Percentiles rank a stretch among this genome's conserved stretches.
Evolutionary conservation across 2,797 vertebrate species (phyloP).

Genomic region (Karalla daura): DNA sequence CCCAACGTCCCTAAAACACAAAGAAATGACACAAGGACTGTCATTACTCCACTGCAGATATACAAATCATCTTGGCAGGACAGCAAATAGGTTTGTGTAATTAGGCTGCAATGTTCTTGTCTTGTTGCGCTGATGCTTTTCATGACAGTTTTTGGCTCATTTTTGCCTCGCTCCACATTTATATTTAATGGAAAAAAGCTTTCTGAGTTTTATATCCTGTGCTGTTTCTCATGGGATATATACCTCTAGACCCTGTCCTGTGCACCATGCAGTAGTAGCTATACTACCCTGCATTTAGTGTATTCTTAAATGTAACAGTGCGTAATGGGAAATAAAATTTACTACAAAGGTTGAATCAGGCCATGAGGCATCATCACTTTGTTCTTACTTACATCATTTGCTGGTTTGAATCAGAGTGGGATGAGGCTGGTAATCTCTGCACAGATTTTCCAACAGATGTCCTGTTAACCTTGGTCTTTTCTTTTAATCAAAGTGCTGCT

Average conservation of each 20-base stretch:
- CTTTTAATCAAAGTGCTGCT: constrained; percentile 84
- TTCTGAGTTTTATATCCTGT: background rate
- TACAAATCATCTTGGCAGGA: background rate
- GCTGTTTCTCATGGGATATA: background rate
- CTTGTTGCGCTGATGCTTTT: background rate
- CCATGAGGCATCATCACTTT: constrained; percentile 60
- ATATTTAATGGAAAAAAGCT: background rate
- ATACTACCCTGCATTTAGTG: too few species aligned
- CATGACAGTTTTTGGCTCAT: background rate
- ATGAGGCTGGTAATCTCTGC: constrained; percentile 79
- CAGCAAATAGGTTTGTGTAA: background rate
- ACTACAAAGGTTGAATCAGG: constrained; percentile 42
- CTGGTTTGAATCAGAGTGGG: constrained; percentile 59
- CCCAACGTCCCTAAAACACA: background rate
- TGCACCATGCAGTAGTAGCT: background rate
- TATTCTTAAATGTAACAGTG: background rate
- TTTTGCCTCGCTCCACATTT: background rate
- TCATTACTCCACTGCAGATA: background rate
- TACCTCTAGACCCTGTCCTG: background rate
- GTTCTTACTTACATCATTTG: constrained; percentile 71
- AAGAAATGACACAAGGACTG: background rate
- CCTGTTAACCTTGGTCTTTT: constrained; percentile 71
- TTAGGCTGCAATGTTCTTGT: background rate
- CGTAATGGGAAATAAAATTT: background rate
- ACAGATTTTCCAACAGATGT: constrained; percentile 84